Base-by-base conservation (phyloP, 1,140 invertebrate species). In the Ptiloglossa arizonensis region DNA sequence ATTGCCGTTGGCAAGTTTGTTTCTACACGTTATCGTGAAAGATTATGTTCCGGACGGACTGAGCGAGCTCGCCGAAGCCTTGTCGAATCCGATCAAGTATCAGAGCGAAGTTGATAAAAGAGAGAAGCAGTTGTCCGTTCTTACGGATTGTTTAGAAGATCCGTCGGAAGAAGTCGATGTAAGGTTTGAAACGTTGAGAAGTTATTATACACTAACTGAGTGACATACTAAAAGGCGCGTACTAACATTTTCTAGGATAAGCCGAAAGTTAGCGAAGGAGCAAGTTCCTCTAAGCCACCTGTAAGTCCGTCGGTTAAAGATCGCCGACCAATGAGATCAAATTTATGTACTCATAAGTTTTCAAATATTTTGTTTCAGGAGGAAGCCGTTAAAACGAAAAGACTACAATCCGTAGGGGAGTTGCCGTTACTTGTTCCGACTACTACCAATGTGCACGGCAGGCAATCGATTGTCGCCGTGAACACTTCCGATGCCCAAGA, bases 1-100 rank as follows among this genome's bases (percentile, higher is more conserved):
- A 2, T 93, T 99, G 57, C 95, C 96, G 5, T 89, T 98, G 66
- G 96, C 98, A 6, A 97, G 97, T 35, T 93, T 99, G 19, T 98
- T 99, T 91, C 95, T 99, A 35, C 95, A 97, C 81, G 96, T 99
- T 38, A 95, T 97, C 38, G 97, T 99, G 17, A 99, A 99, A 92
- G 97, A 98, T 90, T 99, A 99, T 91, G 98, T 99, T 38, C 99
- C 99, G 1, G 98, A 99, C 91, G 97, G 95, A 80, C 94, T 97
- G 62, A 97, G 96, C 76, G 98, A 98, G 88, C 96, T 99, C 90
- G 99, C 99, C 5, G 98, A 99, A 91, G 98, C 98, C 5, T 91
- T 99, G 72, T 98, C 98, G 13, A 99, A 99, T 93, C 99, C 98
- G 0, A 98, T 99, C 78, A 98, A 99, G 89, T 99, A 98, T 92